These are phyloP conservation scores for Callospermophilus lateralis DNA, from an alignment of 2,113 vertebrate species.

Conservation along the genomic window DNA sequence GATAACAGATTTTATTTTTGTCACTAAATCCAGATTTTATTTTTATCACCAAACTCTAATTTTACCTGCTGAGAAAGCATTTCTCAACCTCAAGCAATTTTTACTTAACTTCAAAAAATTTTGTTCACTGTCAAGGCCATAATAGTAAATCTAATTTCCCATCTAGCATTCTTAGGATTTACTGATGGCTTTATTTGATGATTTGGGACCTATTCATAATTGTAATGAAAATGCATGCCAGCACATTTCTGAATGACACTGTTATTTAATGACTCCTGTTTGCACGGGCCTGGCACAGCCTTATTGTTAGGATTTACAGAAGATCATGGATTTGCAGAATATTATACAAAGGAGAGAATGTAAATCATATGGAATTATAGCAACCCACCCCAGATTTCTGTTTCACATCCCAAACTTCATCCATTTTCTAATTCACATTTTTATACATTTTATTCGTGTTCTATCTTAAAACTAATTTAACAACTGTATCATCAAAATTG, in stretches of 20 bases:
- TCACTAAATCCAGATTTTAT: constrained; percentile 51
- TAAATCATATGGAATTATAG: neutral
- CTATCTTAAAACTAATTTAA: constrained; percentile 48
- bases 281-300: neutral
- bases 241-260: neutral
- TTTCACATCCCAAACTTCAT: neutral
- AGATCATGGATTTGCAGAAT: neutral
- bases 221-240: constrained; percentile 57
- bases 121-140: neutral
- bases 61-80: constrained; percentile 68
- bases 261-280: constrained; percentile 50
- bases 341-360: neutral
- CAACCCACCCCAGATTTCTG: neutral
- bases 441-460: constrained; percentile 39
- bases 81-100: constrained; percentile 46
- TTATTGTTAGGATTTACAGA: constrained; percentile 35
- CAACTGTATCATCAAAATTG: constrained; percentile 41
- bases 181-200: constrained; percentile 57
- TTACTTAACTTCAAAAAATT: constrained; percentile 55
- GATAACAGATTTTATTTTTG: constrained; percentile 17
- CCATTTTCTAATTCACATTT: constrained; percentile 17
- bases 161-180: constrained; percentile 42
- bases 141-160: constrained; percentile 71
- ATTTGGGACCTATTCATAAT: constrained; percentile 54
- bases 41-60: constrained; percentile 67